Base-by-base conservation (phyloP, 2,113 vertebrate species). In the Pterophyllum scalare region DNA sequence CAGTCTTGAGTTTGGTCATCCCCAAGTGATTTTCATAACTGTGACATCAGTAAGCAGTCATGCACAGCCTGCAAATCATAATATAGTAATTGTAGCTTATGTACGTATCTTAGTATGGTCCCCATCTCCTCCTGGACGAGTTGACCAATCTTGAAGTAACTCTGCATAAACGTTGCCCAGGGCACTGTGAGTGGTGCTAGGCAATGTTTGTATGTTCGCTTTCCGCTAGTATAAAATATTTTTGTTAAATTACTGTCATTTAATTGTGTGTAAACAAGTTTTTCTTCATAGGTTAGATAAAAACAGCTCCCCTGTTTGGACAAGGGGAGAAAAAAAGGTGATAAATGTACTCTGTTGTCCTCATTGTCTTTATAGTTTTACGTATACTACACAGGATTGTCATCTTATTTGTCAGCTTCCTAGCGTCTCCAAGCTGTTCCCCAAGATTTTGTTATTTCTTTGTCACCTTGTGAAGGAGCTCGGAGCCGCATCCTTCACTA, bases 11-110 rank as follows among this genome's bases (percentile, higher is more conserved):
- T 19, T 56, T 74, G 61, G 75, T 79, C 15, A 70, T 80, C 57
- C 17, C 80, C 19, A 49, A 9, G 49, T 75, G 56, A 70, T 88
- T 81, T 75, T 2, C 43, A 85, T 79, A 77, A 75, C 80, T 52
- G 59, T 35, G 1, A 31, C 20, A 28, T 59, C 67, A 15, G 49
- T 74, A 15, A 72, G 33, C 19, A 72, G 33, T 56, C 26, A 28
- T 0, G 0, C 19, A 35, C 22, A 87, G 49, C 59, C 43, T 80
- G n/a, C 8, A 13, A 3, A 38, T 38, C 35, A 38, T 10, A 38
- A 8, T 10, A 38, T 38, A 38, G 10, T 38, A 38, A 38, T 9
- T 38, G 35, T 38, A 8, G 35, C 35, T 38, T 38, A 38, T 38
- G 35, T 38, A 10, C 10, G 35, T 35, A 35, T 9, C 7, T 35